A percentile compares a stretch with the other conserved stretches of the same genome.
These are phyloP conservation scores for Helicoverpa assulta DNA, from an alignment of 2,888 invertebrate genomes.

Conservation along the genomic window DNA sequence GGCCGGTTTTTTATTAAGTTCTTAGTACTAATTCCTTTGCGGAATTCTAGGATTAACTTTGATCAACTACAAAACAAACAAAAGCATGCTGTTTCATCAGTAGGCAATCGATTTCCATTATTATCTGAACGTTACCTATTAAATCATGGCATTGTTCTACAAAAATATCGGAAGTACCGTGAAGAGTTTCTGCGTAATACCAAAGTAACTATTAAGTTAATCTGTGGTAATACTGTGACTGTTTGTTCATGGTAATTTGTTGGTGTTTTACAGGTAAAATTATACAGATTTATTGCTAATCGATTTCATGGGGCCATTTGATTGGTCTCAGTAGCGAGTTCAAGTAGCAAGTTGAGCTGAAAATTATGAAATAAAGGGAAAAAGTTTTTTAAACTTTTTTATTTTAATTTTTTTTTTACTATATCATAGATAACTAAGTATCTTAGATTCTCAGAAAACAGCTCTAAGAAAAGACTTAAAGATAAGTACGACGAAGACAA, in stretches of 20 bases:
- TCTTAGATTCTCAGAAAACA: too few relatives aligned
- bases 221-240: constrained; percentile 11
- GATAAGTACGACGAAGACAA: too few relatives aligned
- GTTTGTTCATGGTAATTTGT: constrained; percentile 33
- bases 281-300: constrained; percentile 12
- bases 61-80: background rate
- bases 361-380: background rate
- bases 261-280: background rate
- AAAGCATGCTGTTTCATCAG: background rate
- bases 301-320: constrained; percentile 10
- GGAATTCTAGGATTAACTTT: too few relatives aligned
- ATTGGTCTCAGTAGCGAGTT: constrained; percentile 15
- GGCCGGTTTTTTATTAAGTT: too few relatives aligned
- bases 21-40: too few relatives aligned
- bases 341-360: background rate
- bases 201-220: too few relatives aligned
- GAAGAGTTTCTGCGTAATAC: background rate
- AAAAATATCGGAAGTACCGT: constrained; percentile 14
- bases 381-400: background rate
- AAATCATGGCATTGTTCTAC: constrained; percentile 7
- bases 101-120: background rate
- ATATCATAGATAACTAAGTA: too few relatives aligned
- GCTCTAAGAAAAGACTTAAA: too few relatives aligned
- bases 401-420: too few relatives aligned
- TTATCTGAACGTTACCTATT: constrained; percentile 24